These are phyloP conservation scores for Cephus cinctus DNA, from an alignment of 1,140 invertebrate species.

Conservation along the genomic window DNA sequence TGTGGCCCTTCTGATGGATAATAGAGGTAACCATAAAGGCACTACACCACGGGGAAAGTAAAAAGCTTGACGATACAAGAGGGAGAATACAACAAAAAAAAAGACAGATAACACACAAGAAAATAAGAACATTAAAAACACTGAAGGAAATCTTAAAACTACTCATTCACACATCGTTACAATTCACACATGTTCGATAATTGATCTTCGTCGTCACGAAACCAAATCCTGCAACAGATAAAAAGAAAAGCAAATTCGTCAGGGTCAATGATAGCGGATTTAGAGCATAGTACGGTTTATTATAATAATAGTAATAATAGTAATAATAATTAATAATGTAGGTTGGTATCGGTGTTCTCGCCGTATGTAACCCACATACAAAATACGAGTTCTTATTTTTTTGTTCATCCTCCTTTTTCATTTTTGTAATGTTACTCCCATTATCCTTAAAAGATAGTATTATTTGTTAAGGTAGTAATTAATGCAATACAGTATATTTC, in stretches of 20 bases:
- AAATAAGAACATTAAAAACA: too few relatives aligned
- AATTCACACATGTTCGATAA: slow-evolving; percentile 20
- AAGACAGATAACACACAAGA: too few relatives aligned
- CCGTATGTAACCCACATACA: slow-evolving; percentile 33
- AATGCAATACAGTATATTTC: too few relatives aligned
- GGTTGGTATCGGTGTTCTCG: slow-evolving; percentile 16
- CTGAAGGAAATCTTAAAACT: slow-evolving; percentile 12
- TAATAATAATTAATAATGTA: slow-evolving; percentile 28
- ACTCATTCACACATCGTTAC: slow-evolving; percentile 17
- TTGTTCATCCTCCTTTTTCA: too few relatives aligned
- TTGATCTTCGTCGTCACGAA: neutral
- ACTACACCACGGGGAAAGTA: too few relatives aligned
- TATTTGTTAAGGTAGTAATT: too few relatives aligned
- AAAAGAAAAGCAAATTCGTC: slow-evolving; percentile 14
- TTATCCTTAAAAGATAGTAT: too few relatives aligned
- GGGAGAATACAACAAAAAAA: too few relatives aligned
- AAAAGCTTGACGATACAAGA: too few relatives aligned
- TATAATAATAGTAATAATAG: slow-evolving; percentile 43
- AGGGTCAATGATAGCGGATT: slow-evolving; percentile 32
- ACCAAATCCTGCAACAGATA: slow-evolving; percentile 33
- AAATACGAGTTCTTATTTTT: slow-evolving; percentile 33
- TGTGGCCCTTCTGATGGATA: too few relatives aligned
- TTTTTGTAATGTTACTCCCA: too few relatives aligned
- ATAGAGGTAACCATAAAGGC: too few relatives aligned
- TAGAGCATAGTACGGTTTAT: slow-evolving; percentile 52